phyloP scores from a whole-genome alignment of 2,113 vertebrate genomes.

The Nycticebus coucang region DNA sequence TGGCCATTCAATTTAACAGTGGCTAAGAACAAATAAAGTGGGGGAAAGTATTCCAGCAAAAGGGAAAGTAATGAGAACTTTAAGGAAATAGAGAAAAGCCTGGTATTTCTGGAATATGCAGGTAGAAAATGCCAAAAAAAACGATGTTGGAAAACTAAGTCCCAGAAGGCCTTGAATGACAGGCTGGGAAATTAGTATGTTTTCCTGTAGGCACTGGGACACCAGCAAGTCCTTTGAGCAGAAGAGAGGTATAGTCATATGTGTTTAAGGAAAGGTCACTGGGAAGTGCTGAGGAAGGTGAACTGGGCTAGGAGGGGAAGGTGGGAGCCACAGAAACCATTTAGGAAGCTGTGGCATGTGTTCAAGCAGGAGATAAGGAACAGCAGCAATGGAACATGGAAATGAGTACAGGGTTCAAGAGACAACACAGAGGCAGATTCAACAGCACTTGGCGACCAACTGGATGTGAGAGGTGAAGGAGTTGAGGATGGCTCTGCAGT shows the following conservation, averaged over 20 bases:
- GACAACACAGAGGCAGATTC: neutral
- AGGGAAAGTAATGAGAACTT: neutral
- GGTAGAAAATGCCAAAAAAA: neutral
- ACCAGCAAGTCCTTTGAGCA: neutral
- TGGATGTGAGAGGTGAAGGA: neutral
- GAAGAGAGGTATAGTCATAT: neutral
- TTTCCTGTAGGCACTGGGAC: neutral
- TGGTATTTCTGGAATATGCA: constrained; percentile 34
- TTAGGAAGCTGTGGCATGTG: neutral
- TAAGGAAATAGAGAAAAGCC: neutral
- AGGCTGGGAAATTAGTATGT: neutral
- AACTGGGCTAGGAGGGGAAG: neutral
- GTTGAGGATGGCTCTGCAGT: neutral
- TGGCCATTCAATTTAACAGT: too few relatives aligned
- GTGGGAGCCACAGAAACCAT: neutral
- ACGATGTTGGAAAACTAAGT: neutral
- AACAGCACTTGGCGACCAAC: neutral
- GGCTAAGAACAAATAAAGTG: neutral
- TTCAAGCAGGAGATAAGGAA: neutral
- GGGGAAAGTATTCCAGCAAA: neutral
- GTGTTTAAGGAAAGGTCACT: neutral
- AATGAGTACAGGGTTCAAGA: neutral
- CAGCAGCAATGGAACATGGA: neutral
- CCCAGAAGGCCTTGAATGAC: neutral
- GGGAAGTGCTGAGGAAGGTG: neutral